Evolutionary conservation across 2,888 invertebrate genomes (phyloP).

Genomic region (Leptodirus hochenwartii): DNA sequence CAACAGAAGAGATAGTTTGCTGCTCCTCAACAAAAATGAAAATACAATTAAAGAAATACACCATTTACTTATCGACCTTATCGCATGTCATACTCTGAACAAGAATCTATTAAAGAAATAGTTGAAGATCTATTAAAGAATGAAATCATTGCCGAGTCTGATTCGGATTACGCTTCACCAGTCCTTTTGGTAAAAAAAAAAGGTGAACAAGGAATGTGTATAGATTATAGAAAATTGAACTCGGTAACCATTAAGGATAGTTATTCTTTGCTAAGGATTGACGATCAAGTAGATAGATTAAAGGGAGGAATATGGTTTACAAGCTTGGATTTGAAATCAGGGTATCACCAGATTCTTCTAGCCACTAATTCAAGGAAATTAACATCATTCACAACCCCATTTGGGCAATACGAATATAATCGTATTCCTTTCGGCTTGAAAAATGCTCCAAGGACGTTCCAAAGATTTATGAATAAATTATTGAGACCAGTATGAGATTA

Average conservation of each 20-base stretch:
- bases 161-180: conserved; percentile 15
- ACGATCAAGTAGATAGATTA: conserved; percentile 17
- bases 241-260: conserved; percentile 15
- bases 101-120: conserved; percentile 12
- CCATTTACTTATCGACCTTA: conserved; percentile 15
- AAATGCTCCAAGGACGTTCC: conserved; percentile 20
- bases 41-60: too few species aligned
- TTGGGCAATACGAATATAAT: conserved; percentile 18
- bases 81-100: conserved; percentile 13
- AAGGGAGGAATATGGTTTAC: conserved; percentile 15
- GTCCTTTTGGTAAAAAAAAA: conserved; percentile 15
- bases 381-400: conserved; percentile 18
- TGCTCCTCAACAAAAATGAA: too few species aligned
- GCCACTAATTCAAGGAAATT: conserved; percentile 15
- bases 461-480: conserved; percentile 15
- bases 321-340: conserved; percentile 17
- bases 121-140: conserved; percentile 10
- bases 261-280: conserved; percentile 18
- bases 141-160: conserved; percentile 13
- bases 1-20: too few species aligned
- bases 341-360: conserved; percentile 20
- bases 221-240: conserved; percentile 19
- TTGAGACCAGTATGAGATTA: conserved; percentile 3
- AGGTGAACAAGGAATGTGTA: conserved; percentile 14
- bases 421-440: conserved; percentile 19